A percentile compares a stretch with the other conserved stretches of the same genome.
Evolutionary conservation across 2,888 invertebrate genomes (phyloP).

Genomic region (Halictus ligatus): DNA sequence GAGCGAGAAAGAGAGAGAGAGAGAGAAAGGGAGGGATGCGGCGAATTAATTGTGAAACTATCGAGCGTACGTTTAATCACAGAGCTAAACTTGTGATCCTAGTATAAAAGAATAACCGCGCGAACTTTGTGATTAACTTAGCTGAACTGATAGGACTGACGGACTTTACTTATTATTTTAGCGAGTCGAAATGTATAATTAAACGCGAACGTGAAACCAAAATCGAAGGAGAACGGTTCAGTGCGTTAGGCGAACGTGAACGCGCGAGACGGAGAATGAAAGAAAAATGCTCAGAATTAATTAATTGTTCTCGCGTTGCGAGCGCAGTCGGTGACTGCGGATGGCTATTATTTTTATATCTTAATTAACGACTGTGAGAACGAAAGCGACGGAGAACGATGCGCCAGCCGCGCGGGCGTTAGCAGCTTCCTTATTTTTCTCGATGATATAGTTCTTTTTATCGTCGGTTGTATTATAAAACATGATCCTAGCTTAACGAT

Average conservation of each 20-base stretch:
- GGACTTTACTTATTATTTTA: constrained; percentile 77
- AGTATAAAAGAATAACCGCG: constrained; percentile 59
- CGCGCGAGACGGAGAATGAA: neutral
- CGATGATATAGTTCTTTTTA: constrained; percentile 50
- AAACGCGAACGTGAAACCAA: constrained; percentile 54
- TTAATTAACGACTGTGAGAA: constrained; percentile 64
- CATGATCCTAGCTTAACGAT: constrained; percentile 55
- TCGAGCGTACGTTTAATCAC: constrained; percentile 68
- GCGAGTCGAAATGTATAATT: constrained; percentile 72
- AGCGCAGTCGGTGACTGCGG: constrained; percentile 69
- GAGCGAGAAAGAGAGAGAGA: constrained; percentile 16
- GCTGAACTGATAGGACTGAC: constrained; percentile 80
- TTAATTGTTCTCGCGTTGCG: constrained; percentile 58
- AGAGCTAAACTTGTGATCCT: constrained; percentile 74
- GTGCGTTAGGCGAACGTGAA: neutral
- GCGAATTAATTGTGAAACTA: constrained; percentile 48
- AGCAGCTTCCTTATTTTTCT: constrained; percentile 66
- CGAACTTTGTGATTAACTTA: constrained; percentile 80
- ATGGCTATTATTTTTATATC: constrained; percentile 83
- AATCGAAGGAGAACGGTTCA: constrained; percentile 20
- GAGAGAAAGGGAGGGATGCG: neutral
- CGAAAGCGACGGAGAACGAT: constrained; percentile 41
- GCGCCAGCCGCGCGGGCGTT: constrained; percentile 55
- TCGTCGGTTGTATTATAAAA: constrained; percentile 68
- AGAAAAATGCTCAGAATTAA: constrained; percentile 74